A percentile compares a stretch with the other conserved stretches of the same genome.
phyloP scores from a whole-genome alignment of 53 echinoderm and acorn worm genomes.

The Temnopleurus reevesii region DNA sequence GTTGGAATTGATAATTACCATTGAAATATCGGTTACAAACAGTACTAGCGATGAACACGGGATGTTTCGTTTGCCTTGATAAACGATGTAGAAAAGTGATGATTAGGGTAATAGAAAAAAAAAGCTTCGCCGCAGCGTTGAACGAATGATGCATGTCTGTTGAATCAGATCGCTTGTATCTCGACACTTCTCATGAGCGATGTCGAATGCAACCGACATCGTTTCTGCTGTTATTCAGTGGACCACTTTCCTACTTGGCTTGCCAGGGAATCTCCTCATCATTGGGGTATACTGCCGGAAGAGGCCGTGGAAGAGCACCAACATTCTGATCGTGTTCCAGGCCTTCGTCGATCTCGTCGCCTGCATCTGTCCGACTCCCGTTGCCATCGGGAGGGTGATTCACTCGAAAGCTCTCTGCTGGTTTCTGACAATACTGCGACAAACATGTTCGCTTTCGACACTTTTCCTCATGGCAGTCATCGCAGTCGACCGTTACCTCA shows the following conservation, averaged over 20 bases:
- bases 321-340: slow-evolving; percentile 61
- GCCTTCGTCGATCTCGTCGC: slow-evolving; percentile 60
- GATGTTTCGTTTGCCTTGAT: no score
- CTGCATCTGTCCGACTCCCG: slow-evolving; percentile 42
- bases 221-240: background rate
- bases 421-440: background rate
- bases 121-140: no score
- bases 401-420: background rate
- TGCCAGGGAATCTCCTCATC: slow-evolving; percentile 65
- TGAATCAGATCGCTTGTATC: no score
- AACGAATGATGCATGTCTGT: no score
- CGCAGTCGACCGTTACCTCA: slow-evolving; percentile 58
- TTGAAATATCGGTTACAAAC: no score
- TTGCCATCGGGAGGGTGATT: slow-evolving; percentile 11
- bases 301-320: slow-evolving; percentile 45
- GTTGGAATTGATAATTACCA: no score
- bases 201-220: background rate
- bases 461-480: slow-evolving; percentile 9
- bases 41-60: no score
- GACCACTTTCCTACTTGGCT: slow-evolving; percentile 43
- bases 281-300: slow-evolving; percentile 55
- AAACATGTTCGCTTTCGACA: background rate
- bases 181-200: no score
- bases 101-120: no score
- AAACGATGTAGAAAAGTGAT: no score